Evolutionary conservation across 2,113 vertebrate genomes (phyloP).

Genomic region (Amazona guildingii): DNA sequence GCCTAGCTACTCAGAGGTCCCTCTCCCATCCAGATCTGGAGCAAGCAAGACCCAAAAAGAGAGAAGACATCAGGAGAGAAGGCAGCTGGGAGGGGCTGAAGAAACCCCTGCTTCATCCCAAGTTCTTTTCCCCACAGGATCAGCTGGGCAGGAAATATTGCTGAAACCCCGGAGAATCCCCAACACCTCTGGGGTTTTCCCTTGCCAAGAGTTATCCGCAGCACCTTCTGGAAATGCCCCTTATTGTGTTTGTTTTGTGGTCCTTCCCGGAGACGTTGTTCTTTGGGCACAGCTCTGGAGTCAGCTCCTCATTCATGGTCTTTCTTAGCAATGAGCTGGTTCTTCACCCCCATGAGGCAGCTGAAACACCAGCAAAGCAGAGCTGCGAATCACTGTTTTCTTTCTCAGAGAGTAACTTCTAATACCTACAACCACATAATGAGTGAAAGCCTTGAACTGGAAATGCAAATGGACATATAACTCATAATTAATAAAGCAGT

Average conservation of each 20-base stretch:
- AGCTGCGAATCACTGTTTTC: not conserved
- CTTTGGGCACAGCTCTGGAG: not conserved
- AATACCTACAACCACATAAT: not conserved
- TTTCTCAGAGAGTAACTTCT: not conserved
- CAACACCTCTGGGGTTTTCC: not conserved
- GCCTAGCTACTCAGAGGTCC: not conserved
- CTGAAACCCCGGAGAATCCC: not conserved
- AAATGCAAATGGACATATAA: not conserved
- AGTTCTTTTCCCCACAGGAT: rapidly evolving
- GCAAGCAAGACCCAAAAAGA: not conserved
- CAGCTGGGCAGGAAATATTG: not conserved
- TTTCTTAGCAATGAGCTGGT: not conserved
- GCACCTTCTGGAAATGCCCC: not conserved
- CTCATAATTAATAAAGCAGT: slow-evolving; percentile 3
- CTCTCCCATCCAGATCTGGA: not conserved
- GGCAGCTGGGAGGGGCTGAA: not conserved
- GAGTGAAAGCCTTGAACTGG: not conserved
- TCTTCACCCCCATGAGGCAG: not conserved
- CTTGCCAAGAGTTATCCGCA: not conserved
- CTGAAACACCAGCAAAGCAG: not conserved
- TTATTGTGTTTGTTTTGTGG: not conserved
- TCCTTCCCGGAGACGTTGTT: not conserved
- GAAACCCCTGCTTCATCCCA: not conserved
- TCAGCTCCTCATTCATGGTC: not conserved
- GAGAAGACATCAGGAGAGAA: not conserved